A percentile compares a stretch with the other conserved stretches of the same genome.
These are phyloP conservation scores for Scaptomyza polygonia DNA, from an alignment of 2,888 invertebrate species.

Conservation along the genomic window DNA sequence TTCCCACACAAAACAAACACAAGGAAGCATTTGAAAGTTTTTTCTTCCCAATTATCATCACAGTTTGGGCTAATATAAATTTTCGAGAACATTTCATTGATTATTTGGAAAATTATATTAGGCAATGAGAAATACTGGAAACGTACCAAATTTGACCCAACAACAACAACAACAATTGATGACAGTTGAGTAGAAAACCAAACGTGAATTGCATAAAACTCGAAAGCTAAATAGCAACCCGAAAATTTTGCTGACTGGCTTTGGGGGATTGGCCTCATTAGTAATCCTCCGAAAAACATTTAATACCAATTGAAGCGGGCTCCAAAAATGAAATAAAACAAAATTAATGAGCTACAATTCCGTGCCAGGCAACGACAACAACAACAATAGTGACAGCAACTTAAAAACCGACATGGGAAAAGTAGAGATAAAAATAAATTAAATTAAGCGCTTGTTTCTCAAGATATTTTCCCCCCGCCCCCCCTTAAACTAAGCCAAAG, in stretches of 20 bases:
- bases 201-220: conserved; percentile 76
- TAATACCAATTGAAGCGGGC: conserved; percentile 60
- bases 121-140: conserved; percentile 36
- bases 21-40: neutral
- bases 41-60: conserved; percentile 19
- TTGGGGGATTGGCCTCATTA: conserved; percentile 24
- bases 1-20: conserved; percentile 56
- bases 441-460: conserved; percentile 73
- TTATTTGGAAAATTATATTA: conserved; percentile 65
- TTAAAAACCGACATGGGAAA: conserved; percentile 38
- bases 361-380: conserved; percentile 50
- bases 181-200: conserved; percentile 40
- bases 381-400: conserved; percentile 5
- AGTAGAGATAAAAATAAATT: conserved; percentile 69
- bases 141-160: conserved; percentile 23
- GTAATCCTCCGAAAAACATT: conserved; percentile 51
- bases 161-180: conserved; percentile 34
- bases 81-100: conserved; percentile 44
- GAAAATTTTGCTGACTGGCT: conserved; percentile 60
- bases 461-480: no score
- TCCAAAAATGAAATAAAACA: conserved; percentile 74
- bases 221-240: conserved; percentile 57
- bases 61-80: conserved; percentile 24
- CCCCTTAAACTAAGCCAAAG: no score
- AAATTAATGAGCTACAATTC: conserved; percentile 75